Base-by-base conservation (phyloP, 2,113 vertebrate species). In the Hyperoodon ampullatus region DNA sequence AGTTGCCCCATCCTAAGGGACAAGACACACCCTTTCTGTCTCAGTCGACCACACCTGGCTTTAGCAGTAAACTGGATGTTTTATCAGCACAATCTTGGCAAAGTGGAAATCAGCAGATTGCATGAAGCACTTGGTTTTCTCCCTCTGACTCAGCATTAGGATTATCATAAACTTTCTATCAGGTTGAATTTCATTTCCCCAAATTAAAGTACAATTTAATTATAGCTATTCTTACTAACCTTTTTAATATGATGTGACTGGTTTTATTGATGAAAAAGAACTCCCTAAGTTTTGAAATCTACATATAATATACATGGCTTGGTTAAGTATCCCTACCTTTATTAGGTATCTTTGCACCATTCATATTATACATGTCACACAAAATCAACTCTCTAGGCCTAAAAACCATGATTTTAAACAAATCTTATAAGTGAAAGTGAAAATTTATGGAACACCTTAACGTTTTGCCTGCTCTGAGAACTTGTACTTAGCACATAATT, bases 351-450 rank as follows among this genome's bases (percentile, higher is more conserved):
- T 96, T 78, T 91, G 53, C 11, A 13, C 21, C 28, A 72, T 24
- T 77, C n/a, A 55, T 50, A 55, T 23, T 75, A 58, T 24, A 58
- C 13, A 3, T 11, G 44, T 53, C 60, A n/a, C 28, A 39, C 35
- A 82, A 94, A 96, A n/a, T 24, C 6, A 19, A 16, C 42, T 65
- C n/a, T 87, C 39, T 65, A 63, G 44, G 83, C 21, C 70, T 18
- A 16, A 91, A 78, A 58, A 58, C 6, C 7, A 1, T 28, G 47
- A 63, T 88, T 84, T 93, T 75, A 96, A 92, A 53, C 66, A 71
- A 95, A 92, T 71, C 35, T 55, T 77, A 39, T 42, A 1, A 83
- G 18, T 94, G 50, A 88, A 97, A 92, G 26, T 81, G 50, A 88
- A 91, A 89, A 92, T 33, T 63, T 9, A 53, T 58, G 33, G 26